Evolutionary conservation across 2,113 vertebrate genomes (phyloP).

Genomic region (Amazona guildingii): DNA sequence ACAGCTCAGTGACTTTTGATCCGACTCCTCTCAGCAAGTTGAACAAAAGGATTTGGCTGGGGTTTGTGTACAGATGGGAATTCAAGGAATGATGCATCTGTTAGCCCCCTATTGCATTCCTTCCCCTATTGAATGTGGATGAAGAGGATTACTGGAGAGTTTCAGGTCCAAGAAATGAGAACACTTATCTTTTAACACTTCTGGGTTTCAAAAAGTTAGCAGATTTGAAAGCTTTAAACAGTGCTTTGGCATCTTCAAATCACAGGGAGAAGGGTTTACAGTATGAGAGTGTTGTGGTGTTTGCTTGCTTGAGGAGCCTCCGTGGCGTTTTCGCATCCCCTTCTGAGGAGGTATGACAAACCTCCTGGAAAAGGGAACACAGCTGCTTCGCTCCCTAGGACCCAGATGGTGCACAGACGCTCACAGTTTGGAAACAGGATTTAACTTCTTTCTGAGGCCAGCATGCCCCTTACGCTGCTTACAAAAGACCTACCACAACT

Average conservation of each 20-base stretch:
- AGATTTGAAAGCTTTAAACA: neutral
- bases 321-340: neutral
- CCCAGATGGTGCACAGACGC: conserved; percentile 46
- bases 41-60: neutral
- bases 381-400: neutral
- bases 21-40: neutral
- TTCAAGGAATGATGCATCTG: neutral
- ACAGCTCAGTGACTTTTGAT: neutral
- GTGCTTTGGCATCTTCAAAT: neutral
- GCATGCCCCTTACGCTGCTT: neutral
- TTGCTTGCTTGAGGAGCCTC: neutral
- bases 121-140: neutral
- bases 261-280: neutral
- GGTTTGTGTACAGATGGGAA: conserved; percentile 11
- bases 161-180: neutral
- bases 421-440: conserved; percentile 20
- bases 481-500: neutral
- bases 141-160: neutral
- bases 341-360: neutral
- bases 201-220: neutral
- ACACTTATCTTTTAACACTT: neutral
- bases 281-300: neutral
- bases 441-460: neutral
- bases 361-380: neutral
- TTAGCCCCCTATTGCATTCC: neutral